phyloP scores from a whole-genome alignment of 2,113 vertebrate genomes.

The Urocynchramus pylzowi region DNA sequence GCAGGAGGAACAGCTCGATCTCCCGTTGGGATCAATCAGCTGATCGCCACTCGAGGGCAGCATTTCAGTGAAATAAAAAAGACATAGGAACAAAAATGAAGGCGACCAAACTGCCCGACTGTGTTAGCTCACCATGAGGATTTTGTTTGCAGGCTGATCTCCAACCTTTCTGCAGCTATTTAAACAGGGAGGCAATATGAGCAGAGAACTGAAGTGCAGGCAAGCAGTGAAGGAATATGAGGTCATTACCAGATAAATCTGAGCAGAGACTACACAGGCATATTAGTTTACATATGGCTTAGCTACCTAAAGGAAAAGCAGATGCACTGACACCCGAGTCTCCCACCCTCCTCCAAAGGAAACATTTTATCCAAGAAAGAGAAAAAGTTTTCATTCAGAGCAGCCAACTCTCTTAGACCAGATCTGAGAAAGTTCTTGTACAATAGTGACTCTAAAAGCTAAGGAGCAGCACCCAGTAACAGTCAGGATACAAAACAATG shows the following conservation, averaged over 20 bases:
- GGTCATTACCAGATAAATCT: background rate
- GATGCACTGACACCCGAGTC: background rate
- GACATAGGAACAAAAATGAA: background rate
- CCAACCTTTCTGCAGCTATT: background rate
- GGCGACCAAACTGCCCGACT: rapidly evolving
- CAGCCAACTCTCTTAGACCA: background rate
- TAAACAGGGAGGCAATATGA: background rate
- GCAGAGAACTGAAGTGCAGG: background rate
- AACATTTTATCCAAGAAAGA: background rate
- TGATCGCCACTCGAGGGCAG: slow-evolving; percentile 20
- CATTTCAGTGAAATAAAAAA: background rate
- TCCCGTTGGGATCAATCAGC: background rate
- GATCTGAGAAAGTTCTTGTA: background rate
- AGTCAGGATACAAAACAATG: background rate
- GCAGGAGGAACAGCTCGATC: background rate
- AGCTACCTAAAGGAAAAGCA: background rate
- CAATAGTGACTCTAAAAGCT: background rate
- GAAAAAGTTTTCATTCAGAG: background rate
- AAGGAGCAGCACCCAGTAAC: background rate
- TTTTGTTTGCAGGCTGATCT: background rate
- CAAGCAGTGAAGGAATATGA: background rate
- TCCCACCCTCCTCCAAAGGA: background rate
- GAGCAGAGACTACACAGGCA: background rate
- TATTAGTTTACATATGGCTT: background rate
- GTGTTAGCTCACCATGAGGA: background rate